Percentiles rank a stretch among this genome's conserved stretches.
phyloP scores from a whole-genome alignment of 1,140 invertebrate genomes.

The Schlechtendalia chinensis region DNA sequence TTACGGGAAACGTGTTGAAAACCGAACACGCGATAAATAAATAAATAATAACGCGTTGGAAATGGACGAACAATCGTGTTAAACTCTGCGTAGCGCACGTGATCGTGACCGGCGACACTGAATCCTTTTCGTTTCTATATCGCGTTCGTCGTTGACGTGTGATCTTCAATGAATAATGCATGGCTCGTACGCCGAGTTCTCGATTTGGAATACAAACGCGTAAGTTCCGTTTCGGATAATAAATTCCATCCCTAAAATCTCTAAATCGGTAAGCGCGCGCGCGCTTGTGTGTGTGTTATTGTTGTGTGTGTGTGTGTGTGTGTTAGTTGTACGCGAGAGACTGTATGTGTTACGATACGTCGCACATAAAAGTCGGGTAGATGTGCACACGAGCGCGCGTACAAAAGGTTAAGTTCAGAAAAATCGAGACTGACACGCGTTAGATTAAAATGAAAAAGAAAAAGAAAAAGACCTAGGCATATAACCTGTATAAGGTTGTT shows the following conservation, averaged over 20 bases:
- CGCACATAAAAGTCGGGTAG: too few species aligned
- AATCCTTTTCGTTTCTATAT: neutral
- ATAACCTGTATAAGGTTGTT: conserved; percentile 18
- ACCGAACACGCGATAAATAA: neutral
- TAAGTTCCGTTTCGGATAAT: conserved; percentile 42
- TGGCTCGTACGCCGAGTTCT: neutral
- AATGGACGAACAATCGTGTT: neutral
- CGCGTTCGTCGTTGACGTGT: conserved; percentile 32
- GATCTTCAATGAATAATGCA: conserved; percentile 37
- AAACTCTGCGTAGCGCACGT: neutral
- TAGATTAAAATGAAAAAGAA: too few species aligned
- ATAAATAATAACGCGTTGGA: neutral
- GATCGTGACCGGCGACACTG: neutral
- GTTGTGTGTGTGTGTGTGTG: neutral
- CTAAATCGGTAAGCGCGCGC: conserved; percentile 4
- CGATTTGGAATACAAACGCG: conserved; percentile 40
- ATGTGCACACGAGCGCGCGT: neutral
- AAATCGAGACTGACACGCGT: conserved; percentile 37
- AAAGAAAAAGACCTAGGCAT: conserved; percentile 33
- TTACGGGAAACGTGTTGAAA: neutral
- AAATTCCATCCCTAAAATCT: conserved; percentile 40
- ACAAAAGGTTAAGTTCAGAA: conserved; percentile 34
- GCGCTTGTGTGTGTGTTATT: conserved; percentile 1
- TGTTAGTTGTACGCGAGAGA: too few species aligned
- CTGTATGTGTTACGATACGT: too few species aligned